Base-by-base conservation (phyloP, 2,888 invertebrate species). In the Nemotelus pantherinus region DNA sequence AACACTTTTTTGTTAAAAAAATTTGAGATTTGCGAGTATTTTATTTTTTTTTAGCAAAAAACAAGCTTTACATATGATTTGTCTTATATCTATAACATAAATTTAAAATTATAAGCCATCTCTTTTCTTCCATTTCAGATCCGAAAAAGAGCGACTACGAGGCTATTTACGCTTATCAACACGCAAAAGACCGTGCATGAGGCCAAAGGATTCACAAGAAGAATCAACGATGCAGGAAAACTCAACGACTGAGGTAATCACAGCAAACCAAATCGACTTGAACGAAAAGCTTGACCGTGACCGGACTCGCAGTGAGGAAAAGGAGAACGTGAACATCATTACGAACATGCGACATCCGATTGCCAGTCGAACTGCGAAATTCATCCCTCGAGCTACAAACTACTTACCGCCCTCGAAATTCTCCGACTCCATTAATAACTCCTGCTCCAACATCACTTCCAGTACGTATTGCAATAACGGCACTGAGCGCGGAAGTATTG, bases 111-210 rank as follows among this genome's bases (percentile, higher is more conserved):
- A 25, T 1, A 1, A 25, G 25, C 25, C 25, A 25, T 25, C 25
- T 25, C 25, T 25, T 1, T 25, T 25, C 25, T 25, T 25, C 25
- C 25, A 25, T 25, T 25, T 25, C 84, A 91, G 91, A 79, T 86
- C 89, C 41, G 89, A 90, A 70, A 90, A 90, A 82, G 90, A 91
- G 81, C 88, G 90, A 48, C 84, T 91, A 1, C 86, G 89, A 45
- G 89, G 89, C 76, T 91, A 90, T 83, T 89, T 91, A 81, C 89
- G 89, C 6, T 86, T 90, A 39, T 85, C 85, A 84, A 88, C 84
- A 83, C 88, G 84, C 83, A 88, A 83, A 84, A 85, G 77, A 80
- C 58, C 48, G 83, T 82, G 85, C 83, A 79, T 85, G 82, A 84
- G 88, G 86, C 77, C 86, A 82, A 83, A 88, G 80, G 87, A 87